Evolutionary conservation across 2,888 invertebrate genomes (phyloP), one percentile per base, ranked within the genome.

Genomic region (Andricus curvator): DNA sequence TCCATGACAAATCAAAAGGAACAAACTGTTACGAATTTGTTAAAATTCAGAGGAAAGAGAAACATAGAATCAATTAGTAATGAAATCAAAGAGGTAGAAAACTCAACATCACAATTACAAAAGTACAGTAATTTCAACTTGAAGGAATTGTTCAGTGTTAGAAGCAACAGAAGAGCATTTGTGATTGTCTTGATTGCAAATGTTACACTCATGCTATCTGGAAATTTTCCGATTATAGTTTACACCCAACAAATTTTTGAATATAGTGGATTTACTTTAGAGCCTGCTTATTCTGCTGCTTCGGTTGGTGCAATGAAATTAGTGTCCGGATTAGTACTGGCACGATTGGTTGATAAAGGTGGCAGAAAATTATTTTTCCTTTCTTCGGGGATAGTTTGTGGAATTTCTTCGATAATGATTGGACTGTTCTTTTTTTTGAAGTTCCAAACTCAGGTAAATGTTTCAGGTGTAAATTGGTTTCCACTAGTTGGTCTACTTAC

Each of bases 191-290:
- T 95, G 74, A 94, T 94, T 0, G 93, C 96, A 79, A 95, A 95
- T 92, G 94, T 95, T 1, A 93, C 94, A 20, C 94, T 94, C 86
- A 96, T 96, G 87, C 94, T 95, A 78, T 94, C 94, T 74, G 95
- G 95, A 0, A 94, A 94, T 84, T 94, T 94, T 74, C 94, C 95
- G 0, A 93, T 95, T 37, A 94, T 95, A 82, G 91, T 94, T 9
- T 95, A 95, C 84, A 93, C 94, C 0, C 94, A 95, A 80, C 94
- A 94, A 85, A 96, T 96, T 87, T 96, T 96, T 87, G 93, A 93
- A 11, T 93, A 93, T 62, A 94, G 94, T 20, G 94, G 94, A 37
- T 93, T 93, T 9, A 93, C 93, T 0, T 84, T 94, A 70, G 56
- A 20, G n/a, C 93, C 93, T 4, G 93, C 94, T 4, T 92, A 93